A percentile compares a stretch with the other conserved stretches of the same genome.
Conservation (phyloP, 1,140 invertebrate species). For the Drosophila funebris region DNA sequence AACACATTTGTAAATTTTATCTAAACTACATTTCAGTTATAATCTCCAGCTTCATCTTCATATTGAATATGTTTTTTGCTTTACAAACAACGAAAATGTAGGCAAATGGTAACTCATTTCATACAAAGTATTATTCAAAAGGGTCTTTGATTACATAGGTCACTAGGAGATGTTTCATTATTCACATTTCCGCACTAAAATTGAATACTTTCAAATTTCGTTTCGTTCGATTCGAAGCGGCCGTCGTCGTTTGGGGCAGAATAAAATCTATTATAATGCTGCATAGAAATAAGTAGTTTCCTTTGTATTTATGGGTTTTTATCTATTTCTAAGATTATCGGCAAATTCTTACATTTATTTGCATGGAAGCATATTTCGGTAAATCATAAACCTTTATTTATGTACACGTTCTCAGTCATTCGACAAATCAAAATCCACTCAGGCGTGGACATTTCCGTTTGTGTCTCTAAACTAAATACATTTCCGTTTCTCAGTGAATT, state of each 20-base stretch:
- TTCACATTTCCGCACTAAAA: slow-evolving; percentile 46
- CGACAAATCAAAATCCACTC: slow-evolving; percentile 67
- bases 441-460: slow-evolving; percentile 65
- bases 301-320: slow-evolving; percentile 12
- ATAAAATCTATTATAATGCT: slow-evolving; percentile 26
- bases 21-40: too few relatives aligned
- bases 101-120: background rate
- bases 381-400: slow-evolving; percentile 4
- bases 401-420: background rate
- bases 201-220: slow-evolving; percentile 28
- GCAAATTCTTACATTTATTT: slow-evolving; percentile 13
- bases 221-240: slow-evolving; percentile 12
- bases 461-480: slow-evolving; percentile 64
- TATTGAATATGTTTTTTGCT: too few relatives aligned
- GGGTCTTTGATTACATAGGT: too few relatives aligned
- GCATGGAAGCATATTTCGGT: slow-evolving; percentile 5
- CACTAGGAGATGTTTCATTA: background rate
- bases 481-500: slow-evolving; percentile 60
- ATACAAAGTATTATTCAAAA: background rate
- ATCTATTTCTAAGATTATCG: slow-evolving; percentile 39
- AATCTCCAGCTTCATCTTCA: too few relatives aligned
- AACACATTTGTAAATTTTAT: too few relatives aligned
- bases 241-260: background rate
- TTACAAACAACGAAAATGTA: too few relatives aligned
- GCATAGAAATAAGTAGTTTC: background rate